Conservation (phyloP, 2,113 vertebrate species). For the Onychostruthus taczanowskii region DNA sequence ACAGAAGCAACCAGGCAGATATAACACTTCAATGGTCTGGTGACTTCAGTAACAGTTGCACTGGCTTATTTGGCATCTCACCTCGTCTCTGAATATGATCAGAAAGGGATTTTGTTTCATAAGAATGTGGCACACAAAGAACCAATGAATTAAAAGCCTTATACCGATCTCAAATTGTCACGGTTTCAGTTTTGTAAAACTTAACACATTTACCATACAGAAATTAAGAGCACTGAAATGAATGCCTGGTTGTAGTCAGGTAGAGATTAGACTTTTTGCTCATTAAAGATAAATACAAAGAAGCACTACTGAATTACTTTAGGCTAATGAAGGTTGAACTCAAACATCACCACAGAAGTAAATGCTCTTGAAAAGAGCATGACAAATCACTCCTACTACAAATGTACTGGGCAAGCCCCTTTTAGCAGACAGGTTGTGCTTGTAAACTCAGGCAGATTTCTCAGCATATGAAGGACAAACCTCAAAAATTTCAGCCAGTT, state of each 20-base stretch:
- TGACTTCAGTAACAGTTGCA: background rate
- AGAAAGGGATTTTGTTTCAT: background rate
- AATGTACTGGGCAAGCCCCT: background rate
- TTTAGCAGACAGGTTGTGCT: background rate
- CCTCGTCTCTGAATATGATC: background rate
- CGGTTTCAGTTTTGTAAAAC: background rate
- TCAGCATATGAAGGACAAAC: background rate
- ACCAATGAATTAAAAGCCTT: background rate
- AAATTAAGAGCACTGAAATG: background rate
- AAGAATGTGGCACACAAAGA: background rate
- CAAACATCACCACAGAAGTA: background rate
- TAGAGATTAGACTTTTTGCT: background rate
- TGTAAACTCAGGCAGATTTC: background rate
- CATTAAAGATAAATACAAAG: background rate
- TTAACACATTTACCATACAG: background rate
- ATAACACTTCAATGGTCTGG: background rate
- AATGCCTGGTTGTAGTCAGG: background rate
- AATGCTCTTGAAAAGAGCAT: background rate
- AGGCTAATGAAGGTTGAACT: background rate
- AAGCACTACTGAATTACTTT: background rate
- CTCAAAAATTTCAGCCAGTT: slow-evolving; percentile 24
- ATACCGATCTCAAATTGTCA: background rate
- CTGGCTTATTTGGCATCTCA: background rate
- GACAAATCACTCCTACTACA: background rate
- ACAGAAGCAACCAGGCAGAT: background rate